phyloP scores from a whole-genome alignment of 2,797 vertebrate genomes.

The Rhabdophis nuchalis region DNA sequence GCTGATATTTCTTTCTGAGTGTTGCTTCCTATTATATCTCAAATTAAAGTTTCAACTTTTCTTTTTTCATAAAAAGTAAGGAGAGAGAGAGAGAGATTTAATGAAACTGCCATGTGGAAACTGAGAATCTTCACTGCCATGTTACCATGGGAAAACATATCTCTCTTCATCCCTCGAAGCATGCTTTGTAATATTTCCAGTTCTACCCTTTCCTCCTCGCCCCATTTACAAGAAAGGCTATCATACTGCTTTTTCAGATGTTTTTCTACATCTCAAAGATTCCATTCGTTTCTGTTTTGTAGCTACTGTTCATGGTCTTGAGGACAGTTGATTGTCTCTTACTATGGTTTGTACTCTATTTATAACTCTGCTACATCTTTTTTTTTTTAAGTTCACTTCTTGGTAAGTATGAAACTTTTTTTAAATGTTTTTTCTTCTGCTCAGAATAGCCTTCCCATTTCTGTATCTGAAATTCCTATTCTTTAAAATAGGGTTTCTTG shows the following conservation, averaged over 20 bases:
- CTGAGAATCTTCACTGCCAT: not conserved
- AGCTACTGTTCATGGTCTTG: not conserved
- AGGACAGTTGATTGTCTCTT: not conserved
- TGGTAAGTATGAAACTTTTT: not conserved
- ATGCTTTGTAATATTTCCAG: not conserved
- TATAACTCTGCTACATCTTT: not conserved
- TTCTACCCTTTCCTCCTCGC: not conserved
- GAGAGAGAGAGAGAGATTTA: too few relatives aligned
- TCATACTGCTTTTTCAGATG: not conserved
- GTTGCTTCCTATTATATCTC: not conserved
- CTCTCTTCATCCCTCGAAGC: not conserved
- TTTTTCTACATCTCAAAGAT: not conserved
- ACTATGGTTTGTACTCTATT: not conserved
- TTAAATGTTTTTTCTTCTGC: not conserved
- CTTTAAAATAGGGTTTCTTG: not conserved
- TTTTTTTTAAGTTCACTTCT: not conserved
- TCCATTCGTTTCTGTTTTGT: not conserved
- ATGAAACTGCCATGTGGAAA: not conserved
- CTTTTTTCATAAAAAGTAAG: not conserved
- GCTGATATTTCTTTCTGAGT: not conserved
- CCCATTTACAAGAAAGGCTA: not conserved
- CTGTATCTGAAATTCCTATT: not conserved
- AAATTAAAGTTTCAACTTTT: not conserved
- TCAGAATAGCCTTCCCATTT: not conserved
- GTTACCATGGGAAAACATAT: not conserved